A percentile compares a stretch with the other conserved stretches of the same genome.
Evolutionary conservation across 1,140 invertebrate genomes (phyloP).

Genomic region (Saccostrea echinata): DNA sequence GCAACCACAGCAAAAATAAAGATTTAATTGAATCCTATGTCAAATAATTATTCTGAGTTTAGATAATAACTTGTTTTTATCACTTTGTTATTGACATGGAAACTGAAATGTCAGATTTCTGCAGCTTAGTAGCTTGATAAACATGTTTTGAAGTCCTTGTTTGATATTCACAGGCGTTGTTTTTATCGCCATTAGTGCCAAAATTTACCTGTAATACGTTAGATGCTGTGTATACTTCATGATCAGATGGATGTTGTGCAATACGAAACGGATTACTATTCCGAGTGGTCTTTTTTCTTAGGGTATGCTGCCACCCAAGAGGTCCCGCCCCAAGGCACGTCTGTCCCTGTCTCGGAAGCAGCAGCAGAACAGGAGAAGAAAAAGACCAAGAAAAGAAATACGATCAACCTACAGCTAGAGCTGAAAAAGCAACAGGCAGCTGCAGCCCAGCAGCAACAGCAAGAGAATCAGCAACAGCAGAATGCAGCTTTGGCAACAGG

Average conservation of each 20-base stretch:
- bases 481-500: constrained; percentile 47
- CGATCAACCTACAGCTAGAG: constrained; percentile 68
- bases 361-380: constrained; percentile 56
- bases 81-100: too few species aligned
- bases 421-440: constrained; percentile 59
- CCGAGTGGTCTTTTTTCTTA: constrained; percentile 15
- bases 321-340: neutral
- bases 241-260: neutral
- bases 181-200: too few species aligned
- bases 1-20: too few species aligned
- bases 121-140: too few species aligned
- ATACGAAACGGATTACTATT: neutral
- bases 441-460: constrained; percentile 57
- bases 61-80: too few species aligned
- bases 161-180: too few species aligned
- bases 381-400: constrained; percentile 67
- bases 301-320: constrained; percentile 15
- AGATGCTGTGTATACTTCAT: neutral
- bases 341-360: constrained; percentile 39
- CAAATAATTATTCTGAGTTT: too few species aligned
- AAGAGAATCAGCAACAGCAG: constrained; percentile 53
- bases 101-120: too few species aligned
- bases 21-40: too few species aligned
- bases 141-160: too few species aligned
- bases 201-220: too few species aligned